phyloP scores from a whole-genome alignment of 1,140 invertebrate species.

The Saccostrea glomerata region DNA sequence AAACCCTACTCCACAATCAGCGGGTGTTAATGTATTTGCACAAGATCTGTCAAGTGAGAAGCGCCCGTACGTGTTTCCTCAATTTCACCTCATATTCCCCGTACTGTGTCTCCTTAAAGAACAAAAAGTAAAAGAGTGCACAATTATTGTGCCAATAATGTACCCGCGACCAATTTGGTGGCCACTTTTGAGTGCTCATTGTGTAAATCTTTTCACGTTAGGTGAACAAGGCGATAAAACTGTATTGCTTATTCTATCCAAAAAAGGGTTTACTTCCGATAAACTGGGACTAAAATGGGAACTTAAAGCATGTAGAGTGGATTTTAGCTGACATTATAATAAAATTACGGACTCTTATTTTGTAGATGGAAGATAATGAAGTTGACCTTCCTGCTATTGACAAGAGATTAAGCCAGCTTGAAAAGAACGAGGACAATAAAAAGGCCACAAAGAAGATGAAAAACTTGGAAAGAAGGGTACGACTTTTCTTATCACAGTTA shows the following conservation, averaged over 20 bases:
- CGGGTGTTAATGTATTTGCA: conserved; percentile 40
- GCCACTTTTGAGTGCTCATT: not conserved
- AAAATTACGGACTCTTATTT: too few relatives aligned
- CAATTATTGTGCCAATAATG: not conserved
- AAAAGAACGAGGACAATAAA: not conserved
- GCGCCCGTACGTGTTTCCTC: conserved; percentile 53
- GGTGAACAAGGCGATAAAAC: not conserved
- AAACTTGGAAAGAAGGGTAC: not conserved
- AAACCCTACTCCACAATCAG: not conserved
- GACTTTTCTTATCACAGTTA: not conserved
- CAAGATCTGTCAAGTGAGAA: conserved; percentile 29
- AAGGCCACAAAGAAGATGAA: not conserved
- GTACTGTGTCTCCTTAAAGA: conserved; percentile 17
- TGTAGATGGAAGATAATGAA: not conserved
- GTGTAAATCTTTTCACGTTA: not conserved
- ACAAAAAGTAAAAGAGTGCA: conserved; percentile 3
- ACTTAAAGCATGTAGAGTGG: not conserved
- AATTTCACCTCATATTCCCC: conserved; percentile 45
- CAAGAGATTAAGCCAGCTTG: not conserved
- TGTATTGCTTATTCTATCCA: not conserved
- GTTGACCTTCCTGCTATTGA: not conserved
- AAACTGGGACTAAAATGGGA: not conserved
- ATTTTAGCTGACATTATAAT: too few relatives aligned
- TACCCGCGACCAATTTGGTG: not conserved
- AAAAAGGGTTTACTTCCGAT: not conserved